Conservation (phyloP, 2,888 invertebrate species). For the Zele albiditarsus region DNA sequence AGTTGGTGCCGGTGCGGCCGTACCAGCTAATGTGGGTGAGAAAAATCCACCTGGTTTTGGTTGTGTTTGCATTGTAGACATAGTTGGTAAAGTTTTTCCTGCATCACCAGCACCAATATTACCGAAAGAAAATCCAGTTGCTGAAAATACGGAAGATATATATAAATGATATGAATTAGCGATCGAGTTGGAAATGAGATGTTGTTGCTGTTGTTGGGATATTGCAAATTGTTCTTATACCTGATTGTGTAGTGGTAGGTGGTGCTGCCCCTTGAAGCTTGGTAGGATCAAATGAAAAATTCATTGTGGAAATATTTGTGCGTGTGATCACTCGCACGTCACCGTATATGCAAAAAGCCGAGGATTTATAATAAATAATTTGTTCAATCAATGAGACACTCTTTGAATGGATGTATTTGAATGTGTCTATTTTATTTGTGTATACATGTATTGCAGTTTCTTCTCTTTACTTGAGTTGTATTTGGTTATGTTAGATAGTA, state of each 20-base stretch:
- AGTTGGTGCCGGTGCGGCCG: constrained; percentile 46
- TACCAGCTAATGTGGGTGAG: constrained; percentile 65
- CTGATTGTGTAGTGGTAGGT: constrained; percentile 40
- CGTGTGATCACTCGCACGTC: no score
- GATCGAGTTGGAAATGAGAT: background rate
- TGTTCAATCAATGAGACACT: no score
- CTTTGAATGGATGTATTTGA: no score
- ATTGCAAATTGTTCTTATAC: constrained; percentile 13
- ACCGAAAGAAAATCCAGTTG: constrained; percentile 47
- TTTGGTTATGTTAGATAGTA: no score
- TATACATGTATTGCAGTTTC: no score
- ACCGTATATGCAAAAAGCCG: no score
- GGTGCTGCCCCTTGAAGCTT: constrained; percentile 47
- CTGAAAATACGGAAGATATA: background rate
- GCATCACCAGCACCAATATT: constrained; percentile 73
- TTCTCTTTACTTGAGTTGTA: no score
- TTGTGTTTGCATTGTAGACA: constrained; percentile 66
- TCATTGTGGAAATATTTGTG: constrained; percentile 57
- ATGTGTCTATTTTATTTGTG: no score
- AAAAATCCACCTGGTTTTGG: constrained; percentile 66
- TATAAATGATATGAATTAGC: background rate
- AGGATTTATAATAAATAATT: no score
- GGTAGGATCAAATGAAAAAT: constrained; percentile 50
- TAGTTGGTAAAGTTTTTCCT: constrained; percentile 68
- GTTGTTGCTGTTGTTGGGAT: no score